Percentiles rank a stretch among this genome's conserved stretches.
Evolutionary conservation across 2,888 invertebrate species (phyloP).

Genomic region (Odontocolon sp.): DNA sequence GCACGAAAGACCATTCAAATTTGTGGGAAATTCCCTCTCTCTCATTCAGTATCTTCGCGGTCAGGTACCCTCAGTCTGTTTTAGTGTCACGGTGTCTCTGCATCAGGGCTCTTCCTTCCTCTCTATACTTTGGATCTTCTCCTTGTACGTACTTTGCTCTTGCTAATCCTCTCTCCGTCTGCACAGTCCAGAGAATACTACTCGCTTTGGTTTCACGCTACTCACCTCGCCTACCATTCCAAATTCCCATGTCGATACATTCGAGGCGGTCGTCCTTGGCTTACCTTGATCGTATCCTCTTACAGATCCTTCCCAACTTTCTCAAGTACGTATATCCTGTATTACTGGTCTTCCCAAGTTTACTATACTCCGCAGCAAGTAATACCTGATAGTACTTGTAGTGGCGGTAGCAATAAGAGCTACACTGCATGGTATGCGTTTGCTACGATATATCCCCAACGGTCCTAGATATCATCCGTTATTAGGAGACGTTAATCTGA

Average conservation of each 20-base stretch:
- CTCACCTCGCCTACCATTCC: slow-evolving; percentile 37
- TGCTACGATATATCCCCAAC: slow-evolving; percentile 67
- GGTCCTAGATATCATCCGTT: slow-evolving; percentile 75
- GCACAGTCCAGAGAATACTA: slow-evolving; percentile 18
- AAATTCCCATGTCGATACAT: slow-evolving; percentile 52
- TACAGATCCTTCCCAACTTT: slow-evolving; percentile 66
- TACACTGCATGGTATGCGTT: slow-evolving; percentile 36
- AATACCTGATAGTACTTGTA: slow-evolving; percentile 20
- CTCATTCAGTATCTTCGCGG: neutral
- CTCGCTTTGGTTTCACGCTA: slow-evolving; percentile 49
- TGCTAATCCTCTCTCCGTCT: slow-evolving; percentile 1
- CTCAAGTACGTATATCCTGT: slow-evolving; percentile 58
- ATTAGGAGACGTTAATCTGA: slow-evolving; percentile 74
- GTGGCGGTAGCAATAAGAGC: slow-evolving; percentile 24
- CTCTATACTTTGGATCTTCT: slow-evolving; percentile 1
- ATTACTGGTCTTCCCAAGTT: slow-evolving; percentile 68
- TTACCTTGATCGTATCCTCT: slow-evolving; percentile 63
- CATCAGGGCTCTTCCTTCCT: slow-evolving; percentile 3
- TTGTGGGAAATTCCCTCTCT: slow-evolving; percentile 64
- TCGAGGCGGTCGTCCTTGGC: slow-evolving; percentile 38
- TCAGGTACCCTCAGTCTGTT: slow-evolving; percentile 22
- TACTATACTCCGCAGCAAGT: slow-evolving; percentile 50
- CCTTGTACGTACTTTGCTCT: slow-evolving; percentile 22
- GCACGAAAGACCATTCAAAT: slow-evolving; percentile 73
- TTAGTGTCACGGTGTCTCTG: slow-evolving; percentile 3